Evolutionary conservation across 2,113 vertebrate genomes (phyloP).

Genomic region (Rynchops niger): DNA sequence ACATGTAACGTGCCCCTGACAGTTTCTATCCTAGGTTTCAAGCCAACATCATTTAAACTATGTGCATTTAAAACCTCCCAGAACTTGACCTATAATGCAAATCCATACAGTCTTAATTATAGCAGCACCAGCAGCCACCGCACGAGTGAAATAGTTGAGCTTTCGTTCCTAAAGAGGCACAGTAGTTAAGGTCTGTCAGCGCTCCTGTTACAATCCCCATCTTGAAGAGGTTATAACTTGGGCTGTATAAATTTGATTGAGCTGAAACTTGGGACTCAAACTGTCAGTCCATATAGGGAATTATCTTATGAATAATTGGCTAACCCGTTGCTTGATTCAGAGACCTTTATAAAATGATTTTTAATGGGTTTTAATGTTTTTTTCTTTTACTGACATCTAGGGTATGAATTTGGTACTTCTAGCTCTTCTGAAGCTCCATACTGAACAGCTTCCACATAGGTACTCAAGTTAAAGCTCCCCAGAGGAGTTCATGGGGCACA

Average conservation of each 20-base stretch:
- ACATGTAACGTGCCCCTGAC: slow-evolving; percentile 10
- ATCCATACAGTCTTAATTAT: slow-evolving; percentile 79
- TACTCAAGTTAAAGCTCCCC: not conserved
- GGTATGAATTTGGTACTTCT: slow-evolving; percentile 70
- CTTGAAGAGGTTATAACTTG: slow-evolving; percentile 77
- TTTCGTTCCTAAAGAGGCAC: slow-evolving; percentile 70
- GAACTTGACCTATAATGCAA: slow-evolving; percentile 76
- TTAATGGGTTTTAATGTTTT: slow-evolving; percentile 71
- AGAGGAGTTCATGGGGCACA: not conserved
- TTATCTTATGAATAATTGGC: slow-evolving; percentile 72
- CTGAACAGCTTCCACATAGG: not conserved
- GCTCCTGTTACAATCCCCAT: slow-evolving; percentile 74
- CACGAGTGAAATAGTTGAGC: slow-evolving; percentile 66
- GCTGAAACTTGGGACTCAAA: slow-evolving; percentile 69
- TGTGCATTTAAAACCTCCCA: slow-evolving; percentile 70
- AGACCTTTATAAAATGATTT: slow-evolving; percentile 64
- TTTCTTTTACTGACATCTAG: slow-evolving; percentile 73
- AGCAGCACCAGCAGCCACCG: slow-evolving; percentile 66
- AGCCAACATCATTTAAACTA: slow-evolving; percentile 65
- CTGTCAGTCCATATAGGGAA: slow-evolving; percentile 76
- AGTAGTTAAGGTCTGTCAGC: slow-evolving; percentile 74
- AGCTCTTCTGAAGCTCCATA: slow-evolving; percentile 42
- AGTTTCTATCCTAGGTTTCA: slow-evolving; percentile 54
- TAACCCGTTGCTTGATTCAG: slow-evolving; percentile 49
- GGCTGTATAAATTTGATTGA: slow-evolving; percentile 76